Percentiles rank a stretch among this genome's conserved stretches.
These are phyloP conservation scores for Drosophila silvestris DNA, from an alignment of 2,888 invertebrate species.

Conservation along the genomic window DNA sequence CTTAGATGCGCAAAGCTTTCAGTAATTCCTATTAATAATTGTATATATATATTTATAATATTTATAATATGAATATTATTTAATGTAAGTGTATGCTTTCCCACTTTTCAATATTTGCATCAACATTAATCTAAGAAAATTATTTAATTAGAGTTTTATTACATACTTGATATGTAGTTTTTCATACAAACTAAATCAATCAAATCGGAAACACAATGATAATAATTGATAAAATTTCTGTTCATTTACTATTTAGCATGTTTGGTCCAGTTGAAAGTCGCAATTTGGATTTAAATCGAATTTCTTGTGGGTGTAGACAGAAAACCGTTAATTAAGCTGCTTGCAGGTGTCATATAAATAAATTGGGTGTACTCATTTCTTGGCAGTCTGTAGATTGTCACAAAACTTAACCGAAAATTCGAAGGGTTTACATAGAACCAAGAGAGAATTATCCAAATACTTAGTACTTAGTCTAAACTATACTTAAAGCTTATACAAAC, in stretches of 20 bases:
- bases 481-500: conserved; percentile 71
- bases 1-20: conserved; percentile 28
- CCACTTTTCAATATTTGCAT: conserved; percentile 66
- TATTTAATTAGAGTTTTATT: conserved; percentile 48
- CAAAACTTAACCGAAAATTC: conserved; percentile 56
- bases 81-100: conserved; percentile 76
- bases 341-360: not conserved
- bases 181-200: conserved; percentile 47
- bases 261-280: conserved; percentile 72
- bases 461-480: conserved; percentile 27
- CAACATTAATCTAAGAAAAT: conserved; percentile 56
- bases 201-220: conserved; percentile 13
- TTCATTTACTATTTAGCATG: conserved; percentile 30
- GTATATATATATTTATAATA: conserved; percentile 25
- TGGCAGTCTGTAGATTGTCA: conserved; percentile 78
- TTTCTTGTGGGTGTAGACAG: conserved; percentile 34
- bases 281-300: conserved; percentile 10
- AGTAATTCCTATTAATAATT: conserved; percentile 20
- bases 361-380: conserved; percentile 31
- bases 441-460: conserved; percentile 37
- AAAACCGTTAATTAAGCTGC: conserved; percentile 22
- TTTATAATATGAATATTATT: conserved; percentile 34
- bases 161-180: conserved; percentile 74
- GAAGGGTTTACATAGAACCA: conserved; percentile 25
- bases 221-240: not conserved